phyloP scores from a whole-genome alignment of 2,888 invertebrate species.

The Laothoe populi region DNA sequence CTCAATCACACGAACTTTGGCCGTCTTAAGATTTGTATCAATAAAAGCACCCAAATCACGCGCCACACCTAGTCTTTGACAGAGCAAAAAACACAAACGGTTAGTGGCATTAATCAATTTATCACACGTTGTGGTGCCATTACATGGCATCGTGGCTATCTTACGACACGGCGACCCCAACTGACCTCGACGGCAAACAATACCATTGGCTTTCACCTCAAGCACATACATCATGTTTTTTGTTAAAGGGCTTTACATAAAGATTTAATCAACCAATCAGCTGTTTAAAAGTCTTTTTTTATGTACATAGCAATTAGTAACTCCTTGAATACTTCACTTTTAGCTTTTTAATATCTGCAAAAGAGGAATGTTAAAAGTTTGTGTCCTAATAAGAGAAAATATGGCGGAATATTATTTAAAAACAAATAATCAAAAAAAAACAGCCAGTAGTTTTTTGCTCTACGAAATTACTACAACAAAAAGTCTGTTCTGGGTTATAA shows the following conservation, averaged over 20 bases:
- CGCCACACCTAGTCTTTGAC: background rate
- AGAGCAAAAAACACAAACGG: constrained; percentile 32
- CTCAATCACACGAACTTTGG: background rate
- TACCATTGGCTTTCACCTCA: constrained; percentile 48
- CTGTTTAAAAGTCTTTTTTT: background rate
- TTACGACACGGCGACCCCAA: constrained; percentile 29
- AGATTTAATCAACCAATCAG: constrained; percentile 1
- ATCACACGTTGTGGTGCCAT: constrained; percentile 36
- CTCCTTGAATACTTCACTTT: too few species aligned
- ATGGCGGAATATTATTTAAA: too few species aligned
- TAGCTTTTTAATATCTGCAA: too few species aligned
- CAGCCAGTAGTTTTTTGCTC: too few species aligned
- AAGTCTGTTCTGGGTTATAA: too few species aligned
- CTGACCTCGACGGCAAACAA: constrained; percentile 49
- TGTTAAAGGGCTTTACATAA: background rate
- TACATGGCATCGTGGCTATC: constrained; percentile 20
- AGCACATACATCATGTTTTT: background rate
- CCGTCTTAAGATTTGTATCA: background rate
- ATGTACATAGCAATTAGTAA: background rate
- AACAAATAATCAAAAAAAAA: too few species aligned
- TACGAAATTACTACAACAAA: too few species aligned
- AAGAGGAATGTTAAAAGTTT: too few species aligned
- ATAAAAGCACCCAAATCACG: background rate
- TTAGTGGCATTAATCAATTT: constrained; percentile 45
- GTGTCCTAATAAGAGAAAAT: too few species aligned